Evolutionary conservation across 2,113 vertebrate species (phyloP).

Genomic region (Trogon melanurus): DNA sequence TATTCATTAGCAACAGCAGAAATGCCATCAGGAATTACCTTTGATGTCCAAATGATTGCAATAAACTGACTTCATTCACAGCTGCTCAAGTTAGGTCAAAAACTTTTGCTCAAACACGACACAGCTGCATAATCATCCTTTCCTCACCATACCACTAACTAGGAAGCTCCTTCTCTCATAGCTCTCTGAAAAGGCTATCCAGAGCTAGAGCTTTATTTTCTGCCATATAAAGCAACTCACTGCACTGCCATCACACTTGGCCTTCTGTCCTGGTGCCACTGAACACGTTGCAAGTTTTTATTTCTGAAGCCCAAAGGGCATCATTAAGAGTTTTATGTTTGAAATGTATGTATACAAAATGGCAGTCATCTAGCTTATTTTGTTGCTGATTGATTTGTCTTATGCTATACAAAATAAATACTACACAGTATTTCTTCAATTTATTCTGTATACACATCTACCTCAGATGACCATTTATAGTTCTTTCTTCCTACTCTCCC

Average conservation of each 20-base stretch:
- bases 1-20: neutral
- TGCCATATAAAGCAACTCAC: neutral
- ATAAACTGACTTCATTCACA: neutral
- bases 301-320: neutral
- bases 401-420: neutral
- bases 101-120: neutral
- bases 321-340: neutral
- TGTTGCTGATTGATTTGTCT: slow-evolving; percentile 1
- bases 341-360: neutral
- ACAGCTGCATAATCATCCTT: neutral
- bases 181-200: neutral
- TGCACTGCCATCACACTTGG: neutral
- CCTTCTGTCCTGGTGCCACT: neutral
- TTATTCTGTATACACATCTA: neutral
- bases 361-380: neutral
- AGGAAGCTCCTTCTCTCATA: neutral
- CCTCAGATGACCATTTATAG: neutral
- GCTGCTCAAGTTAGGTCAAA: neutral
- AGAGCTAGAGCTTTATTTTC: neutral
- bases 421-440: neutral
- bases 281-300: neutral
- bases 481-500: neutral
- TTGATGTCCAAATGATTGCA: neutral
- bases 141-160: neutral
- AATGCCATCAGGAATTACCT: neutral